Evolutionary conservation across 2,113 vertebrate genomes (phyloP), one percentile per base, ranked within the genome.

Genomic region (Odocoileus virginianus): DNA sequence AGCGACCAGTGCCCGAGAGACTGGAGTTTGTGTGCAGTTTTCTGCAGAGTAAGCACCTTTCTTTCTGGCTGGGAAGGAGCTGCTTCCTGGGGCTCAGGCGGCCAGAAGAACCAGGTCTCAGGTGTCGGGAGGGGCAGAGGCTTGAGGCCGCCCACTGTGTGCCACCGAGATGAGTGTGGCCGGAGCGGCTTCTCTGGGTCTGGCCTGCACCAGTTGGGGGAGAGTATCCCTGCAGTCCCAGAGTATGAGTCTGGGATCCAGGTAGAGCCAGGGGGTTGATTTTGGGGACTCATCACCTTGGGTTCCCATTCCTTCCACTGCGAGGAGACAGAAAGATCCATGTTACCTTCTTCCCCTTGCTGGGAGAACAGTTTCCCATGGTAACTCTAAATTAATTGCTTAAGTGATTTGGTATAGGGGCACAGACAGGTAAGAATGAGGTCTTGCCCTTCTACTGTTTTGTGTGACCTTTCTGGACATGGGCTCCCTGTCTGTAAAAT

Each of bases 1-100:
- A 97, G 87, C 97, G 98, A 92, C 98, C 98, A 0, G 45, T 97
- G 79, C 98, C 98, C 0, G 99, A 99, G 47, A 98, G 99, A 92
- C 98, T 99, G 87, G 95, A 98, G 61, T 97, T 99, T 45, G 96
- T 99, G 96, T 92, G 98, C 55, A 88, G 98, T 88, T 99, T 99
- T 97, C 86, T 99, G 84, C 98, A 99, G 97, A 99, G 99, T 99
- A 98, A 99, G 99, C 83, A n/a, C 33, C 36, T 86, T 89, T 64
- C 0, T 97, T 86, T 4, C 78, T 33, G 50, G 60, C 10, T 83
- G 28, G 54, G 54, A 54, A 91, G 76, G 64, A 81, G 74, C 78
- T 93, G 28, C 67, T 82, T 85, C 82, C 21, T 93, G 79, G 81
- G 50, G 30, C 28, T 58, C 52, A 33, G 55, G 78, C 9, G 12